phyloP scores from a whole-genome alignment of 2,797 vertebrate genomes.

The Oreortyx pictus region DNA sequence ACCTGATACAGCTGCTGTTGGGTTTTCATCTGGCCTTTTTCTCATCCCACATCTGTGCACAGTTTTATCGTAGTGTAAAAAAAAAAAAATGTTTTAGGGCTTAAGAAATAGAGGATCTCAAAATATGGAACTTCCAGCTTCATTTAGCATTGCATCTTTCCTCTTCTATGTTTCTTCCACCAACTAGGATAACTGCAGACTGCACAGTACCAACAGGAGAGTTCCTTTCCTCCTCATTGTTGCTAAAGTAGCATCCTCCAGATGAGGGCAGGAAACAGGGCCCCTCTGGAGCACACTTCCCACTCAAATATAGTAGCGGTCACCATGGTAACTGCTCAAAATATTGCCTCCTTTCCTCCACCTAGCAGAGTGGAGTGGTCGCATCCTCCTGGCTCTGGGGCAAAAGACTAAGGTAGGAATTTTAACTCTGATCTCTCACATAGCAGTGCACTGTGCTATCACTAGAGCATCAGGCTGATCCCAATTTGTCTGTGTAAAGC shows the following conservation, averaged over 20 bases:
- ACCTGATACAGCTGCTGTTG: constrained; percentile 30
- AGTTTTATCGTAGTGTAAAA: constrained; percentile 44
- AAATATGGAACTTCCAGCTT: constrained; percentile 40
- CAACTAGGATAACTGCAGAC: constrained; percentile 46
- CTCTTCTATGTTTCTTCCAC: constrained; percentile 58
- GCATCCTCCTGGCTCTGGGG: constrained; percentile 56
- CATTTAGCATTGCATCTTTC: constrained; percentile 51
- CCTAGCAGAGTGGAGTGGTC: constrained; percentile 64
- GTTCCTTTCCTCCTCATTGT: constrained; percentile 59
- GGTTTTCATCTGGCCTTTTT: constrained; percentile 28
- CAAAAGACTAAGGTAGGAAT: constrained; percentile 59
- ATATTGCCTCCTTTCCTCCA: constrained; percentile 69
- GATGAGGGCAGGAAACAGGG: constrained; percentile 56
- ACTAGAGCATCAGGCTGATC: constrained; percentile 1
- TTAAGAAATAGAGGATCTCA: constrained; percentile 53
- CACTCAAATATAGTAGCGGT: constrained; percentile 51
- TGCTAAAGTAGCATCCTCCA: constrained; percentile 53
- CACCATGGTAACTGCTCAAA: constrained; percentile 57
- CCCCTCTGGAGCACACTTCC: constrained; percentile 64
- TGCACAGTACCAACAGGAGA: constrained; percentile 61
- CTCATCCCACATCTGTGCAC: background rate
- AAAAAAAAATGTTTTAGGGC: constrained; percentile 41
- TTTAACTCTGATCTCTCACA: constrained; percentile 52
- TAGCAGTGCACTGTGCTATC: constrained; percentile 31
- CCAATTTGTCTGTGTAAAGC: constrained; percentile 6